Evolutionary conservation across 2,888 invertebrate species (phyloP).

Genomic region (Tortricodes alternella): DNA sequence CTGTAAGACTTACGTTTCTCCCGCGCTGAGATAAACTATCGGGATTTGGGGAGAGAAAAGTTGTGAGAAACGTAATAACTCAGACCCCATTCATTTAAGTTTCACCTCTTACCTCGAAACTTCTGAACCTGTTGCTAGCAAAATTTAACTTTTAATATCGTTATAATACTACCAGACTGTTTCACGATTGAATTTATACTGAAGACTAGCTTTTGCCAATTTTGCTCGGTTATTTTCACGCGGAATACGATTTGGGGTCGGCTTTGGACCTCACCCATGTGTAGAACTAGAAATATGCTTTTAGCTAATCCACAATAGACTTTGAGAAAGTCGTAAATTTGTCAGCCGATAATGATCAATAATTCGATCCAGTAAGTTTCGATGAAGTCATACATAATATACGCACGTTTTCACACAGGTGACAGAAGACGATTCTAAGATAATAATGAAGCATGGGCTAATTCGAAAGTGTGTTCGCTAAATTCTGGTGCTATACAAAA

Average conservation of each 20-base stretch:
- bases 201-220: not conserved
- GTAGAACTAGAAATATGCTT: no score
- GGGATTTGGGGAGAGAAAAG: slow-evolving; percentile 5
- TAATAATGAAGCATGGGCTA: no score
- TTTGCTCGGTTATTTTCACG: not conserved
- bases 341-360: no score
- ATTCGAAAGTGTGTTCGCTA: no score
- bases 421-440: no score
- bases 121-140: slow-evolving; percentile 18
- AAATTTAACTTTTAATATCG: slow-evolving; percentile 24
- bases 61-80: slow-evolving; percentile 16
- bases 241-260: not conserved
- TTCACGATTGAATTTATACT: not conserved
- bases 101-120: slow-evolving; percentile 4
- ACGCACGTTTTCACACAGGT: no score
- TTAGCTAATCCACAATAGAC: no score
- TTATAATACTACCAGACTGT: slow-evolving; percentile 7
- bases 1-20: no score
- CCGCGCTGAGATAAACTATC: slow-evolving; percentile 21
- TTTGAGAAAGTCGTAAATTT: no score
- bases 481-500: no score
- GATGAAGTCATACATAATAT: no score
- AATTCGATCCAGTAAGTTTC: no score
- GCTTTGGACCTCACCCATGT: not conserved
- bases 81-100: slow-evolving; percentile 24